Evolutionary conservation across 2,888 invertebrate genomes (phyloP), one percentile per base, ranked within the genome.

Genomic region (Parelbella ahira): DNA sequence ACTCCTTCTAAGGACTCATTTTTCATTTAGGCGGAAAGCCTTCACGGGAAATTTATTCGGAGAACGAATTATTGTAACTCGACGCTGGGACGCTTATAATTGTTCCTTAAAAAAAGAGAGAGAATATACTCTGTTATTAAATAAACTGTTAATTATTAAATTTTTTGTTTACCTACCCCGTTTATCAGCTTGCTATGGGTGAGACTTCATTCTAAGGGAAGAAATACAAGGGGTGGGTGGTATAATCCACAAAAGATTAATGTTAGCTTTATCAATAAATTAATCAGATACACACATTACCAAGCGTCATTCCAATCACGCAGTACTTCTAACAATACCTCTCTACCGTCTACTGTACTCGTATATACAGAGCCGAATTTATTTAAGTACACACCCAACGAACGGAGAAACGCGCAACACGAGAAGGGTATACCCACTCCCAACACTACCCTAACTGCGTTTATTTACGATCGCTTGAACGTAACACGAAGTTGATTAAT

Each of bases 341-440:
- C 24, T 3, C 4, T 19, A 25, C 25, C 24, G 23, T 33, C 6
- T 6, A 20, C 32, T 7, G n/a, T n/a, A n/a, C n/a, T 27, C 21
- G 37, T 44, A 46, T 54, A 52, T 45, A 37, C 34, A 46, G 20
- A 23, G 13, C 12, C 53, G 47, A 49, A 42, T 44, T 38, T 38
- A 38, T 38, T 29, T 29, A 29, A 29, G 29, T 15, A 21, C 29
- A 10, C 15, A 15, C 28, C 18, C 25, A 25, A 8, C 33, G n/a
- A n/a, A n/a, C 9, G n/a, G 15, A 29, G 21, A 15, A 29, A 23
- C 15, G 20, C 13, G 20, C 7, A 9, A 8, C 1, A 3, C 13
- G 9, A 20, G 23, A 15, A 23, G n/a, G 12, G 9, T 23, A 28
- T 8, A 27, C 6, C 12, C 13, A 28, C 28, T 28, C n/a, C n/a